Conservation (phyloP, 2,888 invertebrate species). For the Conistra vaccinii region DNA sequence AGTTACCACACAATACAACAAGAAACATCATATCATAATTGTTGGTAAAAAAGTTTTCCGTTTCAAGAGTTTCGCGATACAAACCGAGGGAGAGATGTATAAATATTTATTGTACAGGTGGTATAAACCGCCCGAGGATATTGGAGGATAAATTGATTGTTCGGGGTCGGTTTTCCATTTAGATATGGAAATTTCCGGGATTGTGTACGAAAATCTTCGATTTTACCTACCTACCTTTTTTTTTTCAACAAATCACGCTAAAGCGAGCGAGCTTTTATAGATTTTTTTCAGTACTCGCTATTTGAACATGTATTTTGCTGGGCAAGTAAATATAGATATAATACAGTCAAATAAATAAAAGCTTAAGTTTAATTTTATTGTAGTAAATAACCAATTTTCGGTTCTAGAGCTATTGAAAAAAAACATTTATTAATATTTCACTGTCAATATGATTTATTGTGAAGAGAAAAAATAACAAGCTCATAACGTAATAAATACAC, state of each 20-base stretch:
- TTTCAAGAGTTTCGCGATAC: constrained; percentile 78
- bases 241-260: constrained; percentile 86
- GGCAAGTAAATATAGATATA: not conserved
- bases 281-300: constrained; percentile 69
- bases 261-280: constrained; percentile 75
- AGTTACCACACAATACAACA: constrained; percentile 31
- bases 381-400: not conserved
- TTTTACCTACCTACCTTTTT: constrained; percentile 81
- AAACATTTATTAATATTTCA: not conserved
- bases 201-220: constrained; percentile 90
- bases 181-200: constrained; percentile 91
- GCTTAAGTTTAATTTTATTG: not conserved
- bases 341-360: not conserved
- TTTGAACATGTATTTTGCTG: constrained; percentile 54
- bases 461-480: constrained; percentile 24
- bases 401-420: not conserved
- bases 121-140: constrained; percentile 90
- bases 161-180: constrained; percentile 91
- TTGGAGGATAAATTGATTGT: constrained; percentile 91
- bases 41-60: constrained; percentile 69
- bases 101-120: constrained; percentile 91
- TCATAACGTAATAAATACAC: constrained; percentile 28
- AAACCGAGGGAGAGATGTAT: constrained; percentile 86
- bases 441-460: constrained; percentile 9
- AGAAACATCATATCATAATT: constrained; percentile 56